Base-by-base conservation (phyloP, 2,797 vertebrate genomes). In the Bovichtus variegatus region DNA sequence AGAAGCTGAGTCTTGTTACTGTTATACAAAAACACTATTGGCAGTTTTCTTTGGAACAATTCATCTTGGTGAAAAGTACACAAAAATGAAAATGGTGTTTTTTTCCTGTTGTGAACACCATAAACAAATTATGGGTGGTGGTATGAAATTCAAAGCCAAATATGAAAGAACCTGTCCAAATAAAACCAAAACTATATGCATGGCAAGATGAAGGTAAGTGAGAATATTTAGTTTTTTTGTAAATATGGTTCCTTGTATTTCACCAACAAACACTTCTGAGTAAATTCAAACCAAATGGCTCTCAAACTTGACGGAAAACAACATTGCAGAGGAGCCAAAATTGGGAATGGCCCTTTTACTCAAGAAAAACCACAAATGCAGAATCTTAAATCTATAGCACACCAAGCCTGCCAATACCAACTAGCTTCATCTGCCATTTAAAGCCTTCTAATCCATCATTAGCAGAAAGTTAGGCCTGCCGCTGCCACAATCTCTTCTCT, bases 401-500 rank as follows among this genome's bases (percentile, higher is more conserved):
- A 74, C 29, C 58, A 67, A 50, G 62, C 57, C 61, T 84, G 78
- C 74, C 81, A 83, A 77, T 80, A 76, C 53, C 74, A 70, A 71
- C 40, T 66, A 59, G 63, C 66, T 74, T 81, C 78, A 83, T 87
- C 78, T 85, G 84, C 68, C 74, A 74, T 84, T 73, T 82, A 81
- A 83, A 86, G 43, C 74, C 81, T 63, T 80, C 55, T 86, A 71
- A 88, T 85, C 85, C 86, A 86, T 85, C 81, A 88, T 84, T 80
- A 88, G 77, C 54, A 81, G 61, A 68, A 84, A 76, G 69, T 76
- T 71, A 78, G 69, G 49, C 51, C 68, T 57, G 66, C n/a, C 25
- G 46, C 60, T 59, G 68, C 77, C 76, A 81, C 75, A 81, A 70
- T 75, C 47, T 64, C 84, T 72, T 71, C 59, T 76, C 60, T 69